Evolutionary conservation across 2,888 invertebrate species (phyloP), one percentile per base, ranked within the genome.

Genomic region (Ganaspis brasiliensis): DNA sequence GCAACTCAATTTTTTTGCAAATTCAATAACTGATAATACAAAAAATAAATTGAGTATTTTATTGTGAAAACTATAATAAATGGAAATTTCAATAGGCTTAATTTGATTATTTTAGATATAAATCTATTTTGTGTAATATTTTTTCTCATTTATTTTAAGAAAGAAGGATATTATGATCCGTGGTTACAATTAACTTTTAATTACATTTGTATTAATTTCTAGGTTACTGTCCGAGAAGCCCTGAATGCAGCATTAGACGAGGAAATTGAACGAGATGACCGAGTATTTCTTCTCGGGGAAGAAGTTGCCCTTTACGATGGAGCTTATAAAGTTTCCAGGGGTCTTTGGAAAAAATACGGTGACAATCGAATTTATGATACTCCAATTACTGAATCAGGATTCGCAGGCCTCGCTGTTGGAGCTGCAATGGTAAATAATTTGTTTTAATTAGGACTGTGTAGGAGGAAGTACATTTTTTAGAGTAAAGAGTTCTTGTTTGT

Each of bases 221-320:
- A 97, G 93, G 94, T 99, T 94, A 98, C 97, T 5, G 98, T 99
- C 2, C 94, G 99, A 90, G 99, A 99, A 95, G 99, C 99, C 76
- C 93, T 99, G 74, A 99, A 99, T 92, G 94, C 96, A 77, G 99
- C 99, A 0, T 93, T 99, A 90, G 99, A 99, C 91, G 99, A 99
- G 90, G 99, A 99, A 93, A 96, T 99, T 95, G 95, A 96, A 86
- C 94, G 96, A 79, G 99, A 99, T 91, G 98, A 98, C 40, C 94
- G 94, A 78, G 98, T 98, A 0, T 98, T 98, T 91, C 89, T 98
- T 56, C 87, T 99, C 81, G 99, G 99, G 55, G 99, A 99, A 92
- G 99, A 99, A 93, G 99, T 99, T 0, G 99, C 99, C n/a, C 95
- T 97, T 92, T 99, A 99, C 89, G 99, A 99, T 90, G 99, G 99